phyloP scores from a whole-genome alignment of 2,888 invertebrate species.

The Coenonympha arcania region DNA sequence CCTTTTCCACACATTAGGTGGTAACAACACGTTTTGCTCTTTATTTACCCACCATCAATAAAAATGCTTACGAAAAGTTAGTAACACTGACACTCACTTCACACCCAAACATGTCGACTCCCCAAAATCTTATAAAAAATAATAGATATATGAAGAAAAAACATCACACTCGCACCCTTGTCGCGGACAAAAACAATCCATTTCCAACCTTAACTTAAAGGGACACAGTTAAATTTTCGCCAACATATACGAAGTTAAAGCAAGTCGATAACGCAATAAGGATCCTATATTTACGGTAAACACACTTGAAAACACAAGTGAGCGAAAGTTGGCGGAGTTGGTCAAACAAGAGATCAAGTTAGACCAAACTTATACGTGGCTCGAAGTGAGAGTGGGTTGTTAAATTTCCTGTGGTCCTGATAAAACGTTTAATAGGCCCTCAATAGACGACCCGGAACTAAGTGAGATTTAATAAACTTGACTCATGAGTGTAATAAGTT shows the following conservation, averaged over 20 bases:
- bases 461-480: too few relatives aligned
- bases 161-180: constrained; percentile 6
- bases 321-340: constrained; percentile 9
- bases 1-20: not conserved
- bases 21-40: not conserved
- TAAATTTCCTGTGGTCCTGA: not conserved
- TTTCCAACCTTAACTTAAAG: not conserved
- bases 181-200: not conserved
- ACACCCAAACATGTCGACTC: constrained; percentile 6
- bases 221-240: not conserved
- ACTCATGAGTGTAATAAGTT: too few relatives aligned
- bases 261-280: constrained; percentile 13
- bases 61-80: constrained; percentile 3
- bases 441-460: not conserved
- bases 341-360: constrained; percentile 3
- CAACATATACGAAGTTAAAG: not conserved
- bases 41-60: constrained; percentile 5
- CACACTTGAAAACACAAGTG: constrained; percentile 15
- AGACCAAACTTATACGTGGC: not conserved
- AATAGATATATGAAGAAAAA: constrained; percentile 11
- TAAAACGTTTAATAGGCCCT: not conserved
- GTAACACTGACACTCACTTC: constrained; percentile 12
- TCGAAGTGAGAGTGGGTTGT: not conserved
- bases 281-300: constrained; percentile 14
- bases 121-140: constrained; percentile 15